Evolutionary conservation across 2,888 invertebrate genomes (phyloP), one percentile per base, ranked within the genome.

Genomic region (Nasonia oneida): DNA sequence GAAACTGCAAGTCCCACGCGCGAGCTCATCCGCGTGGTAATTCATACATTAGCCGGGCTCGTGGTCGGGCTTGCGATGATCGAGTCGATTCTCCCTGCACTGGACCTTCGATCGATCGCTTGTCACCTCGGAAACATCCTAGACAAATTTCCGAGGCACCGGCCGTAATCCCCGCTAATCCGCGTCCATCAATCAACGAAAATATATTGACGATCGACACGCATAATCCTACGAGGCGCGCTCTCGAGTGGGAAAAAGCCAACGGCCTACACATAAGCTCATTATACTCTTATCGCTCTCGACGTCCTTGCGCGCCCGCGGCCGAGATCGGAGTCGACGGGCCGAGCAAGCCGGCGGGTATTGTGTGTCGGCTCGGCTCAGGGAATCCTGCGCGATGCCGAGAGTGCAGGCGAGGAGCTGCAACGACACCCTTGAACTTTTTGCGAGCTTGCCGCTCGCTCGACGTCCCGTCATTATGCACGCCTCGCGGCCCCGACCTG

Each of bases 341-440:
- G 76, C 87, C 93, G 92, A 90, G 88, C 90, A 90, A 89, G 89
- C 88, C 87, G 90, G 89, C 90, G 90, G 92, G 91, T 84, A 93
- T 93, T 92, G 90, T 92, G 91, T 91, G 90, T 92, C 92, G 90
- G 42, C 42, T 42, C 42, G 37, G 42, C 42, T 42, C 42, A 90
- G 90, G 90, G 57, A 61, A 61, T 61, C n/a, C 57, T 57, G 57
- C 18, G 4, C 8, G 42, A 42, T 6, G 42, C 42, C 47, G 91
- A 81, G 29, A 29, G 29, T 81, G 57, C 8, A 18, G 53, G 33
- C 29, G 29, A 14, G n/a, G 12, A 80, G 79, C 75, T 64, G 75
- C 84, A 77, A 81, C 84, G 81, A 85, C 74, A 79, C 79, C 71
- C 81, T 82, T 86, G 74, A 79, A 84, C 76, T 57, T 86, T 81